These are phyloP conservation scores for Clangula hyemalis DNA, from an alignment of 2,797 vertebrate species.

Conservation along the genomic window DNA sequence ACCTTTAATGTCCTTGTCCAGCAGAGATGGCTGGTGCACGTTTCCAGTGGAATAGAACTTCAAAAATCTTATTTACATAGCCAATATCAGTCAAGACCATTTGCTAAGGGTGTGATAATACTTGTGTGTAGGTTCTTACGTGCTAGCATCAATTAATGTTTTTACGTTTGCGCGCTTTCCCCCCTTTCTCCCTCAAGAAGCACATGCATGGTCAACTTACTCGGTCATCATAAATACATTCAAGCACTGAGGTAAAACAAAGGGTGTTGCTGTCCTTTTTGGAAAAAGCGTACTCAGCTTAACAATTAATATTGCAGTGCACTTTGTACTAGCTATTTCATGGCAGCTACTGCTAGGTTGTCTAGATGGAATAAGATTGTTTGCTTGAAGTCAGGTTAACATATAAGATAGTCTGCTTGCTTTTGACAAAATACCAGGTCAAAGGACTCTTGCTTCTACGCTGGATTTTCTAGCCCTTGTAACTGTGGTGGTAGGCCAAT, in stretches of 20 bases:
- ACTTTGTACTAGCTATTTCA: background rate
- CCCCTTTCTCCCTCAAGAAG: background rate
- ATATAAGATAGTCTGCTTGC: background rate
- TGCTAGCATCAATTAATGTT: background rate
- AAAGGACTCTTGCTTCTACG: background rate
- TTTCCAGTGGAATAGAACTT: background rate
- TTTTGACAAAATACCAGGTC: background rate
- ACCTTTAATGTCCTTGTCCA: constrained; percentile 49
- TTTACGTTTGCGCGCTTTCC: background rate
- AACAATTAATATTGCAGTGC: background rate
- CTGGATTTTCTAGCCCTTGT: background rate
- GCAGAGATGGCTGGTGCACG: background rate
- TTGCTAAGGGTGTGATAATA: background rate
- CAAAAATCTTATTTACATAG: background rate
- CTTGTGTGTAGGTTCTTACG: background rate
- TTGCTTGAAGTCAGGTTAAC: background rate
- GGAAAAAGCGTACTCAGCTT: background rate
- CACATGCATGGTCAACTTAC: background rate
- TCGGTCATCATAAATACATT: background rate
- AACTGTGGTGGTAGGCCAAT: background rate
- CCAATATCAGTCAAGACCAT: background rate
- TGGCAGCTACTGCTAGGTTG: background rate
- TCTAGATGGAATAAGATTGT: background rate
- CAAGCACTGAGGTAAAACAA: background rate
- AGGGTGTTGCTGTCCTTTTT: background rate